Conservation (phyloP, 2,888 invertebrate genomes). For the Clusia tigrina region DNA sequence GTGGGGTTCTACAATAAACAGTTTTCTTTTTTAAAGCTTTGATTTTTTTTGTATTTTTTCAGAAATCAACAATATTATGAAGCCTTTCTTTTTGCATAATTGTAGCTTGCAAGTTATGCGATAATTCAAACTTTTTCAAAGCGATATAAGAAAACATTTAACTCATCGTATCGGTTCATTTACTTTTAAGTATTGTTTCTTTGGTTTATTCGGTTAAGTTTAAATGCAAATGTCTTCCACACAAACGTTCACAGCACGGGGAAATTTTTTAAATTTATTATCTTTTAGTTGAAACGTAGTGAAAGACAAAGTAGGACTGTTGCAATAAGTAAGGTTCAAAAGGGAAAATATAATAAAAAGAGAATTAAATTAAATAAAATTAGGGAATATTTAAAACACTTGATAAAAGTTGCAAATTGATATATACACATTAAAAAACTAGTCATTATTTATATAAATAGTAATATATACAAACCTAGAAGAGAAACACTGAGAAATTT, state of each 20-base stretch:
- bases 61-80: no score
- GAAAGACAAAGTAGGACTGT: neutral
- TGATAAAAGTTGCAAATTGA: neutral
- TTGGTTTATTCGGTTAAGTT: no score
- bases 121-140: no score
- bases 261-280: slow-evolving; percentile 9
- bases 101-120: no score
- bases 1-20: no score
- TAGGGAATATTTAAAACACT: slow-evolving; percentile 27
- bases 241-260: slow-evolving; percentile 8
- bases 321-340: neutral
- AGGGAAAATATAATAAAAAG: slow-evolving; percentile 9
- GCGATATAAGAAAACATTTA: no score
- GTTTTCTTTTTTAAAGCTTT: no score
- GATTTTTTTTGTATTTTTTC: no score
- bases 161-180: no score
- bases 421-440: slow-evolving; percentile 7
- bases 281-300: neutral
- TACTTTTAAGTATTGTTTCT: no score
- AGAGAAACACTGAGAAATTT: slow-evolving; percentile 5
- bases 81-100: no score
- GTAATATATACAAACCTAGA: slow-evolving; percentile 9
- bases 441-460: slow-evolving; percentile 16
- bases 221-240: slow-evolving; percentile 24
- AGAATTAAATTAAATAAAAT: slow-evolving; percentile 6